Evolutionary conservation across 2,113 vertebrate species (phyloP).

Genomic region (Nesogale talazaci): DNA sequence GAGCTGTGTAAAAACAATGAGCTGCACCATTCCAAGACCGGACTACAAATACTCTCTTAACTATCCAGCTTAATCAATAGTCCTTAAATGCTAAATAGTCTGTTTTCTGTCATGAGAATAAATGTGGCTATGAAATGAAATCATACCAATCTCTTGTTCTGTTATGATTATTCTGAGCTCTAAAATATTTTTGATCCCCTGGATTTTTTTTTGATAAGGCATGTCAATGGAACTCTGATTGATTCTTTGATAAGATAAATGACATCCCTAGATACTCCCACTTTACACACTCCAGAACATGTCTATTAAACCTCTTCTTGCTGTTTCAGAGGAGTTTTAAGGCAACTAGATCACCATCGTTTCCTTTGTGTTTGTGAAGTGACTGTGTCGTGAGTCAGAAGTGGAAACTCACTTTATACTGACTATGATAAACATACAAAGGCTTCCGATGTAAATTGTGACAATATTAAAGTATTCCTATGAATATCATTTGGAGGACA

Average conservation of each 20-base stretch:
- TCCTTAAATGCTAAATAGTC: slow-evolving; percentile 6
- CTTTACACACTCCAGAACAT: background rate
- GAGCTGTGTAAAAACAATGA: background rate
- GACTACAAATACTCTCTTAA: background rate
- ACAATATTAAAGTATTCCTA: background rate
- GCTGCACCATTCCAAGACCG: background rate
- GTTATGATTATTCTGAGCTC: background rate
- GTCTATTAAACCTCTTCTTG: background rate
- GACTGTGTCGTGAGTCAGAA: background rate
- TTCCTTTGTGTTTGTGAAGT: background rate
- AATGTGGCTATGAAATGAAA: slow-evolving; percentile 4
- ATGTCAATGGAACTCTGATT: background rate
- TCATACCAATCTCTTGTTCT: background rate
- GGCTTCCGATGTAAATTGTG: background rate
- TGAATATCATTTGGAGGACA: background rate
- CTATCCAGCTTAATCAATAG: background rate
- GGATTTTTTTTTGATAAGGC: background rate
- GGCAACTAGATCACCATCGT: background rate
- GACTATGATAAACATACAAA: background rate
- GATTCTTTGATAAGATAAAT: slow-evolving; percentile 29
- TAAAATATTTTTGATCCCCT: background rate
- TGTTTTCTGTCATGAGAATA: slow-evolving; percentile 32
- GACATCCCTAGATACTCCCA: background rate
- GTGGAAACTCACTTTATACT: background rate
- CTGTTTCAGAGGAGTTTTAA: background rate